These are phyloP conservation scores for Mastacembelus armatus DNA, from an alignment of 2,797 vertebrate genomes.

Conservation along the genomic window DNA sequence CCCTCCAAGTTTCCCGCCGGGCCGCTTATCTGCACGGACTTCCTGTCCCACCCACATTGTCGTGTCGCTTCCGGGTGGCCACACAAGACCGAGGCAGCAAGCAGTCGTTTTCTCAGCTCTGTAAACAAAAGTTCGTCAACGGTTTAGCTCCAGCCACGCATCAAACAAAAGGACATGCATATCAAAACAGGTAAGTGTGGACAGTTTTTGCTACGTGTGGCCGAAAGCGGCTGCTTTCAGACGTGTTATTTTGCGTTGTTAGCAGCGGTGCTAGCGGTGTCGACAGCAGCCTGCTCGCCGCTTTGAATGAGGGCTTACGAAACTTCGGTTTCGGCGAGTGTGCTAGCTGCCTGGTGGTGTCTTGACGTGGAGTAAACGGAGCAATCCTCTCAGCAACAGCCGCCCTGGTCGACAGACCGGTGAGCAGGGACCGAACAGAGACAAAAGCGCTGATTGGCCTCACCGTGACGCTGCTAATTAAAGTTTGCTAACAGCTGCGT, in stretches of 20 bases:
- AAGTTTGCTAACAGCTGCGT: conserved; percentile 66
- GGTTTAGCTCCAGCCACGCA: conserved; percentile 54
- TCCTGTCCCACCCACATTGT: conserved; percentile 74
- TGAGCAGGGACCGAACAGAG: no score
- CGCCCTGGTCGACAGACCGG: no score
- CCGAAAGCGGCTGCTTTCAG: neutral
- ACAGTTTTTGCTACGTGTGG: neutral
- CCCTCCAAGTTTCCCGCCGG: conserved; percentile 70
- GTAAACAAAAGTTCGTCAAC: conserved; percentile 77
- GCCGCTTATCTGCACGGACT: conserved; percentile 59
- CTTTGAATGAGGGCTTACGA: conserved; percentile 78
- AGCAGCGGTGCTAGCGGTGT: conserved; percentile 53
- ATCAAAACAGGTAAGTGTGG: conserved; percentile 84
- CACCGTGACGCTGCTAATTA: conserved; percentile 58
- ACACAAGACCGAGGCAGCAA: conserved; percentile 58
- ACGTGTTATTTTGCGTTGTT: conserved; percentile 31
- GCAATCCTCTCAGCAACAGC: neutral
- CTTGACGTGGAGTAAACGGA: rapidly evolving
- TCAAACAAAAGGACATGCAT: conserved; percentile 81
- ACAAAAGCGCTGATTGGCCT: no score
- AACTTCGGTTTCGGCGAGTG: conserved; percentile 71
- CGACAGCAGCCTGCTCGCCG: conserved; percentile 43
- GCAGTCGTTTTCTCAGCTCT: conserved; percentile 55
- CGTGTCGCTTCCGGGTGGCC: conserved; percentile 79
- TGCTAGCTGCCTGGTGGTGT: conserved; percentile 17